Evolutionary conservation across 2,888 invertebrate species (phyloP), one percentile per base, ranked within the genome.

Genomic region (Drosophila lutescens): DNA sequence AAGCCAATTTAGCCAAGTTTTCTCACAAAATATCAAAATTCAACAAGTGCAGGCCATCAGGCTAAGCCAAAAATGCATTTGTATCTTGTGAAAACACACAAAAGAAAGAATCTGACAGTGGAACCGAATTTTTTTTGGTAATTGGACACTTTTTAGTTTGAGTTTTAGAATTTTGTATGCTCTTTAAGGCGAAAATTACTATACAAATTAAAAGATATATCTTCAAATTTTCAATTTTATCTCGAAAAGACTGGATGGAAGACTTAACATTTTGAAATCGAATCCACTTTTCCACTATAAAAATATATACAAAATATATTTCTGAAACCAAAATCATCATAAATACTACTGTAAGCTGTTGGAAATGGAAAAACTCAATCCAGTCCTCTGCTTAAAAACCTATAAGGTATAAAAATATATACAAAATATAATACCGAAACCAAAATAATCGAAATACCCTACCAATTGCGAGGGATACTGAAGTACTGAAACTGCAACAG

Each of bases 1-100:
- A n/a, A 49, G 15, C 53, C 70, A 61, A 62, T 56, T 62, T 44
- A 49, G 56, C 66, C 57, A 65, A 56, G 40, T 46, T 85, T 87
- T 84, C 82, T 69, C 88, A 85, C 80, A 71, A 66, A 70, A 43
- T 36, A 47, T 53, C 30, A 65, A 66, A 83, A 86, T 71, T 65
- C 86, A 82, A 50, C 83, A 86, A 80, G 78, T 78, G 74, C 66
- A 53, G 66, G 60, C 46, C 56, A 46, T 53, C 53, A 53, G 49
- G 56, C 57, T 77, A 51, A 68, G 53, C 41, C 60, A 54, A 55
- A 68, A 76, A 65, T 60, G 53, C 32, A 69, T 65, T 70, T 60
- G 47, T 49, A 68, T 62, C 68, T 61, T 56, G 44, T 50, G 58
- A 68, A 58, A 66, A 73, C 44, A 63, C 55, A 63, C 38, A 51